These are phyloP conservation scores for Pangasius mekongensis DNA, from an alignment of 2,797 vertebrate genomes.

Conservation along the genomic window DNA sequence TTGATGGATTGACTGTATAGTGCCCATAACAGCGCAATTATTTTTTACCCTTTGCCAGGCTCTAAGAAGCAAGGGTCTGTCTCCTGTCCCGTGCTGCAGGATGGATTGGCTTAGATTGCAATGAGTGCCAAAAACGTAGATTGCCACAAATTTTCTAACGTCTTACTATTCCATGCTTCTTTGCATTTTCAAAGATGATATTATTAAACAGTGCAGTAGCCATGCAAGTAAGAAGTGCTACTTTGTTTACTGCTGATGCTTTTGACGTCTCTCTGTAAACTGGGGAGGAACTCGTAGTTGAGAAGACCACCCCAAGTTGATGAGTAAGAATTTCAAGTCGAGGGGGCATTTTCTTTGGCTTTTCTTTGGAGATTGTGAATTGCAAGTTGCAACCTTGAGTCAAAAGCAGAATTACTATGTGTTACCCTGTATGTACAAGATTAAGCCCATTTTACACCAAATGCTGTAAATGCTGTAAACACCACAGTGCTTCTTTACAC, in stretches of 20 bases:
- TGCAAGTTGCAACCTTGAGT: not conserved
- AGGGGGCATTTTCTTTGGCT: not conserved
- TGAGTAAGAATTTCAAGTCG: not conserved
- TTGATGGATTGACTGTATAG: constrained; percentile 31
- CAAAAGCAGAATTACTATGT: not conserved
- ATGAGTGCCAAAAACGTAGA: not conserved
- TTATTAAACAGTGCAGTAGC: not conserved
- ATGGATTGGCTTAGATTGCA: not conserved
- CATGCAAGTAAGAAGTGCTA: not conserved
- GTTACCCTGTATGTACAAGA: not conserved
- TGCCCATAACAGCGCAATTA: constrained; percentile 13
- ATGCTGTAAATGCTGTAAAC: not conserved
- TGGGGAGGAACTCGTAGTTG: no score
- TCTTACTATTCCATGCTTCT: not conserved
- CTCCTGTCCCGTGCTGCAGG: not conserved
- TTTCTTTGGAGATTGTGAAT: not conserved
- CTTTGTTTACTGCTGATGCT: not conserved
- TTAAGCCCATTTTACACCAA: not conserved
- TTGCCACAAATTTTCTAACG: not conserved
- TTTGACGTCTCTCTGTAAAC: not conserved
- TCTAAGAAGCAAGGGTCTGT: not conserved
- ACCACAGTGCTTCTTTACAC: not conserved
- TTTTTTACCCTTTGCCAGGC: constrained; percentile 21
- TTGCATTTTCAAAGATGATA: not conserved
- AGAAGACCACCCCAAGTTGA: not conserved